phyloP scores from a whole-genome alignment of 2,888 invertebrate species.

The Drosophila siamana region DNA sequence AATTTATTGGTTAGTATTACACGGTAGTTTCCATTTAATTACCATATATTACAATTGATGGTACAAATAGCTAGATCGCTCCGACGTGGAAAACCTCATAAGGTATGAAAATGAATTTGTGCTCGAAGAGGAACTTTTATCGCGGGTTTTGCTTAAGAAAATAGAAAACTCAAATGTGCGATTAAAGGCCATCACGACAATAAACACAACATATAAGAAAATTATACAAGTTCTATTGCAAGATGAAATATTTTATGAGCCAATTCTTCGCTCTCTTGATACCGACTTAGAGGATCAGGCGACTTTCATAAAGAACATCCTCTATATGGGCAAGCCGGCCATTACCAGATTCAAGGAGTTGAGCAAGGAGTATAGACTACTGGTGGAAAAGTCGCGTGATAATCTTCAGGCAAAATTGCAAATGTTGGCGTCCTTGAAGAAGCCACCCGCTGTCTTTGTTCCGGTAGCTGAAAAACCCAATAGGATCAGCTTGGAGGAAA shows the following conservation, averaged over 20 bases:
- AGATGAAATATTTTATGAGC: slow-evolving; percentile 84
- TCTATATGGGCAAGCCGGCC: slow-evolving; percentile 83
- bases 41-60: not conserved
- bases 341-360: slow-evolving; percentile 75
- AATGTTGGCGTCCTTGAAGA: slow-evolving; percentile 68
- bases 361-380: slow-evolving; percentile 68
- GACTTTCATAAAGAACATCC: slow-evolving; percentile 82
- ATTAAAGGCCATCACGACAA: slow-evolving; percentile 79
- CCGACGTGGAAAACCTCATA: slow-evolving; percentile 77
- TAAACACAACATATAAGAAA: slow-evolving; percentile 82
- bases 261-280: slow-evolving; percentile 82
- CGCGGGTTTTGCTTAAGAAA: slow-evolving; percentile 75
- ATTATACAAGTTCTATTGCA: slow-evolving; percentile 80
- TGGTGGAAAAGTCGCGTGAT: slow-evolving; percentile 74
- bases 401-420: slow-evolving; percentile 68
- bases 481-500: not conserved
- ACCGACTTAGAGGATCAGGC: slow-evolving; percentile 83
- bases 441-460: slow-evolving; percentile 33
- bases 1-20: slow-evolving; percentile 67
- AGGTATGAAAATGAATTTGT: slow-evolving; percentile 81
- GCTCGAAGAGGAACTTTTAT: slow-evolving; percentile 77
- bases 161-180: slow-evolving; percentile 84
- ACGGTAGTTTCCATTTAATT: no score
- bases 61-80: slow-evolving; percentile 65
- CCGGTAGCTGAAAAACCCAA: slow-evolving; percentile 4